Conservation (phyloP, 1,140 invertebrate species). For the Teleopsis dalmanni region DNA sequence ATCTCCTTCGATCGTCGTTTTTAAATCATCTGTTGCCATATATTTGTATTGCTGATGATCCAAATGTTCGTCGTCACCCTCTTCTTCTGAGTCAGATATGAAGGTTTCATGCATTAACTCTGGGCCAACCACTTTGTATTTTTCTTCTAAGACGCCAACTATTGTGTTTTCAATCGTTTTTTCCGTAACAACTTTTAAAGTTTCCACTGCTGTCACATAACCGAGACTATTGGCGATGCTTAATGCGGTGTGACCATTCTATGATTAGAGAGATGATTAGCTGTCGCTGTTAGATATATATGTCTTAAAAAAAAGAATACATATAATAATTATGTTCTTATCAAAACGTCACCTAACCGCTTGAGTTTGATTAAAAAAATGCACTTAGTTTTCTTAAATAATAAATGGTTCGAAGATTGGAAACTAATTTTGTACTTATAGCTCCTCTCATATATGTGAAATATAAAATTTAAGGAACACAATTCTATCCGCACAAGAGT, state of each 20-base stretch:
- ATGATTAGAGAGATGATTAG: too few species aligned
- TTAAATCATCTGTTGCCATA: conserved; percentile 38
- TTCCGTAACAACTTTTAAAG: conserved; percentile 93
- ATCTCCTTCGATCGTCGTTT: conserved; percentile 21
- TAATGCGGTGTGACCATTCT: conserved; percentile 95
- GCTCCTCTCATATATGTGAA: too few species aligned
- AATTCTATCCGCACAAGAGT: too few species aligned
- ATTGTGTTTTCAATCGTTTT: conserved; percentile 67
- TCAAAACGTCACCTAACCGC: too few species aligned
- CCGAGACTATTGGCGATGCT: conserved; percentile 92
- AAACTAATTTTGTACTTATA: too few species aligned
- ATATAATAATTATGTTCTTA: too few species aligned
- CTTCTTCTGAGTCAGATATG: conserved; percentile 98
- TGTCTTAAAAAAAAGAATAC: too few species aligned
- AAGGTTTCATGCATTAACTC: conserved; percentile 99
- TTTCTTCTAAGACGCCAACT: conserved; percentile 59
- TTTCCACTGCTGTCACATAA: conserved; percentile 97
- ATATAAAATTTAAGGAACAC: too few species aligned
- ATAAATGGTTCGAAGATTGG: too few species aligned
- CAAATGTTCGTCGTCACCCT: conserved; percentile 65
- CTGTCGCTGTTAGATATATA: too few species aligned
- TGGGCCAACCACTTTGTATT: conserved; percentile 92
- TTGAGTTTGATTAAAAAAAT: too few species aligned
- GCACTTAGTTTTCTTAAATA: too few species aligned
- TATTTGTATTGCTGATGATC: conserved; percentile 43